These are phyloP conservation scores for Pharmacophagus antenor DNA, from an alignment of 2,888 invertebrate genomes.

Conservation along the genomic window DNA sequence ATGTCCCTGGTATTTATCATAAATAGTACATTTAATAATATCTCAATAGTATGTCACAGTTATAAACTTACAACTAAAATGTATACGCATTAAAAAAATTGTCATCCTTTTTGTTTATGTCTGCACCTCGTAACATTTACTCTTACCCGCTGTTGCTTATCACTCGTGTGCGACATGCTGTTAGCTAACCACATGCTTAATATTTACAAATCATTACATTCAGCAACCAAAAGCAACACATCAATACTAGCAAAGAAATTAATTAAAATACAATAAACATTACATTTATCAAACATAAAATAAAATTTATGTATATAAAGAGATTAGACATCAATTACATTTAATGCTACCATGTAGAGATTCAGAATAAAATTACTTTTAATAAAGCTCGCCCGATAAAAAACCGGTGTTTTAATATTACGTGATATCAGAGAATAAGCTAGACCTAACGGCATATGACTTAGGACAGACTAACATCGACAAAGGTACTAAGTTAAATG, in stretches of 20 bases:
- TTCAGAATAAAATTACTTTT: not conserved
- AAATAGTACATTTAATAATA: not conserved
- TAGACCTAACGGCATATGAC: conserved; percentile 10
- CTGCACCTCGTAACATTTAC: not conserved
- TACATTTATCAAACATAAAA: not conserved
- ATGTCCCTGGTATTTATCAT: too few relatives aligned
- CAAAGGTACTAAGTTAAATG: not conserved
- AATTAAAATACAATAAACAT: conserved; percentile 2
- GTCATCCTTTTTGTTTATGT: not conserved
- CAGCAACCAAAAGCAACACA: conserved; percentile 21
- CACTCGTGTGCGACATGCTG: not conserved
- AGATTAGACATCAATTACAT: conserved; percentile 4
- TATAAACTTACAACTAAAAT: conserved; percentile 21
- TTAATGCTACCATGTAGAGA: conserved; percentile 5
- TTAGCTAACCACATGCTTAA: conserved; percentile 11
- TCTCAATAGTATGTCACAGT: conserved; percentile 5
- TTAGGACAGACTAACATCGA: conserved; percentile 16
- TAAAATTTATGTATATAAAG: not conserved
- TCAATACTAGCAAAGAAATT: conserved; percentile 12
- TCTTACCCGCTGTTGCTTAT: not conserved
- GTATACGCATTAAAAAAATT: conserved; percentile 11
- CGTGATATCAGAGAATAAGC: not conserved
- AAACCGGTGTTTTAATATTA: not conserved
- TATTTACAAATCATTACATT: conserved; percentile 21
- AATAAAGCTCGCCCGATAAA: not conserved